These are phyloP conservation scores for Dicerorhinus sumatrensis DNA, from an alignment of 2,113 vertebrate genomes.

Conservation along the genomic window DNA sequence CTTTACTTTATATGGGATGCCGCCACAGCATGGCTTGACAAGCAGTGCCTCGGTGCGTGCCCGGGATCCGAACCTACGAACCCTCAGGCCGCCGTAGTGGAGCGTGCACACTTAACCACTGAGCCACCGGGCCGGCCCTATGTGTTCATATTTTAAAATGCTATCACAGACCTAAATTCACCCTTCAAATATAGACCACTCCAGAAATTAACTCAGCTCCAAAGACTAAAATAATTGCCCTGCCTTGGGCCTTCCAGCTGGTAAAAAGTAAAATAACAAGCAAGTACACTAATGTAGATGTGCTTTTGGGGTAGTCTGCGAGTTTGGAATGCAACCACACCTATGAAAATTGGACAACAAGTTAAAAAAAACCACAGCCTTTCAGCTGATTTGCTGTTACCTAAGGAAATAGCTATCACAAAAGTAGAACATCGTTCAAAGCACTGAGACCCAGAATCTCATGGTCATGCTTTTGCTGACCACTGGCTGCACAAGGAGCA, in stretches of 20 bases:
- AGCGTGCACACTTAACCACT: too few relatives aligned
- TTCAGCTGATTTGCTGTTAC: background rate
- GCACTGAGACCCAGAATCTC: background rate
- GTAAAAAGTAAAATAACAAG: background rate
- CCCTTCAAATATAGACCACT: background rate
- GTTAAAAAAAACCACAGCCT: background rate
- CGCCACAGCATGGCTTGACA: too few relatives aligned
- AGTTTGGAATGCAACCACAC: background rate
- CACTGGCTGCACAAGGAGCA: background rate
- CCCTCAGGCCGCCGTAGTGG: too few relatives aligned
- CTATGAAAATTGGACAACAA: background rate
- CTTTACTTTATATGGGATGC: too few relatives aligned
- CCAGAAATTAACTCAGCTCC: background rate
- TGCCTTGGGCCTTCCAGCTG: background rate
- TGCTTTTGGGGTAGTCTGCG: background rate
- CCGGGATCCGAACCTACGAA: too few relatives aligned
- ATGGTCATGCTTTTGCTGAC: background rate
- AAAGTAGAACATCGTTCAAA: background rate
- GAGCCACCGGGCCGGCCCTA: background rate
- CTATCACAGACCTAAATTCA: background rate
- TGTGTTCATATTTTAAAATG: background rate
- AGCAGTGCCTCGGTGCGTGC: too few relatives aligned
- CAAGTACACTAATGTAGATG: background rate
- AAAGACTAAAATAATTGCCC: background rate
- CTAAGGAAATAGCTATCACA: background rate